A percentile compares a stretch with the other conserved stretches of the same genome.
Evolutionary conservation across 2,888 invertebrate genomes (phyloP).

Genomic region (Meloe dianella): DNA sequence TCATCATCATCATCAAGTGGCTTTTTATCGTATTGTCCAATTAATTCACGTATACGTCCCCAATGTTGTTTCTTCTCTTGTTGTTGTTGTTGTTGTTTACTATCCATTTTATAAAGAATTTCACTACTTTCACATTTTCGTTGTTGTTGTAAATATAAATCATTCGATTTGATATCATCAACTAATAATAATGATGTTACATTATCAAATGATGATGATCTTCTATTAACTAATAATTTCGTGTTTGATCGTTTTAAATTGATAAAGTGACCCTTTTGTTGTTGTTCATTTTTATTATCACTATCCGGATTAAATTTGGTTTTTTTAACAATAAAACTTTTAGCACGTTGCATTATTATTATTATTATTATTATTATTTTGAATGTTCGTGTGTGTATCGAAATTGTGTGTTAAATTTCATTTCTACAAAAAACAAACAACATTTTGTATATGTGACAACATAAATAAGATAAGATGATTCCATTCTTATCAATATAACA

Average conservation of each 20-base stretch:
- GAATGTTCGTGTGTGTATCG: too few species aligned
- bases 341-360: not conserved
- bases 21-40: not conserved
- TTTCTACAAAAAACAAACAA: too few species aligned
- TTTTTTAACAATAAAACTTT: conserved; percentile 1
- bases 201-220: conserved; percentile 5
- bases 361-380: not conserved
- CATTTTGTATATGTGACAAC: too few species aligned
- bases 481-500: too few species aligned
- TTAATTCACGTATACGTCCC: not conserved
- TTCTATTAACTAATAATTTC: not conserved
- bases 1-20: not conserved
- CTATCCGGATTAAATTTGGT: not conserved
- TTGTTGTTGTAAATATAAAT: not conserved
- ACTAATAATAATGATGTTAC: too few species aligned
- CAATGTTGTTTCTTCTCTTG: not conserved
- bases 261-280: conserved; percentile 4
- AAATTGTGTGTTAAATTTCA: not conserved
- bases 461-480: too few species aligned
- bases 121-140: not conserved
- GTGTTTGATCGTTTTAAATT: not conserved
- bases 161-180: not conserved
- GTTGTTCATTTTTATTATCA: not conserved
- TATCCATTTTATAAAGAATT: not conserved
- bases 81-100: not conserved